phyloP scores from a whole-genome alignment of 2,113 vertebrate genomes.

The Eira barbara region DNA sequence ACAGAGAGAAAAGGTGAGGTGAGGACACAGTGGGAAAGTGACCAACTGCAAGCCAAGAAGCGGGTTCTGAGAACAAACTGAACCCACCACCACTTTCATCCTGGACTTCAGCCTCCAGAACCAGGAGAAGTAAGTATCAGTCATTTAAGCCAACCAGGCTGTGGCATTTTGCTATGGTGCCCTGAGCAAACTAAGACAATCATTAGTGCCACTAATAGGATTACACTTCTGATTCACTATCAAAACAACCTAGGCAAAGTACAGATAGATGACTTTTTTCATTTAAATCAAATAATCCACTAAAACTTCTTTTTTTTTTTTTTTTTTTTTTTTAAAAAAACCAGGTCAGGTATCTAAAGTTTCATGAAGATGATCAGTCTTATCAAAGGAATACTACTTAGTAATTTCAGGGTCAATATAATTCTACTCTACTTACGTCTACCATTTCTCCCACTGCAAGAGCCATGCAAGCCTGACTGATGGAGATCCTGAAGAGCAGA shows the following conservation, averaged over 20 bases:
- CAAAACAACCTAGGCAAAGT: neutral
- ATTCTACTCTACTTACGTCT: neutral
- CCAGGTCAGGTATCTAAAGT: neutral
- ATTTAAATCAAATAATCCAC: too few relatives aligned
- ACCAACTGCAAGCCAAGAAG: neutral
- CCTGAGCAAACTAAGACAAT: neutral
- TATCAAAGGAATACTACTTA: neutral
- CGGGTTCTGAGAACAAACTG: neutral
- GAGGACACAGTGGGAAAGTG: neutral
- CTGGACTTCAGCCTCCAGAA: neutral
- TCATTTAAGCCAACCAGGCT: neutral
- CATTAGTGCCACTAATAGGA: neutral
- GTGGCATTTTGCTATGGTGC: neutral
- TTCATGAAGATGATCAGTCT: neutral
- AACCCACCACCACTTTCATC: neutral
- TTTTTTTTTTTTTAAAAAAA: too few relatives aligned
- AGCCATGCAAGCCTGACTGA: neutral
- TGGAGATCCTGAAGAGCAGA: neutral
- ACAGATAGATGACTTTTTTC: neutral
- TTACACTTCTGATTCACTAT: neutral
- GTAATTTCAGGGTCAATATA: neutral
- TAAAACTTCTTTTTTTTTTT: too few relatives aligned
- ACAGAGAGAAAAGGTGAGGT: neutral
- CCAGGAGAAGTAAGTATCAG: neutral
- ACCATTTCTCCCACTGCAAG: neutral